Base-by-base conservation (phyloP, 2,113 vertebrate species). In the Coryphaenoides rupestris region DNA sequence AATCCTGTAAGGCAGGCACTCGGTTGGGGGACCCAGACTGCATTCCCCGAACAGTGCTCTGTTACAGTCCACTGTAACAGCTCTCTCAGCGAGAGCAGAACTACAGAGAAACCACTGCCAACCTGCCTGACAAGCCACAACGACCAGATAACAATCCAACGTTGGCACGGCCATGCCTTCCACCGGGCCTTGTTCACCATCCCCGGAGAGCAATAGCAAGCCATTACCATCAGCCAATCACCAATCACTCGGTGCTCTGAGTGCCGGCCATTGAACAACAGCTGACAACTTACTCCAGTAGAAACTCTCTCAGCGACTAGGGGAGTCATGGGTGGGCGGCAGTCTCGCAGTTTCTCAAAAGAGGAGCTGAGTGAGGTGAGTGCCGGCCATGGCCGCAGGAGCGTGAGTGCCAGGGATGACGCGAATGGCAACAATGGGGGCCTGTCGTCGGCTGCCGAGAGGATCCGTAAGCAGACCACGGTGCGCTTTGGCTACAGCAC, bases 401-500 rank as follows among this genome's bases (percentile, higher is more conserved):
- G 75, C 2, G 17, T 45, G 0, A 40, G 33, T 10, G 12, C 33
- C 3, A 75, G 72, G 46, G 85, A 89, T 0, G 89, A 92, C 71
- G 88, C 92, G 16, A 86, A 2, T 12, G 33, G 33, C 6, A 40
- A 12, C 33, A 40, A 40, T 12, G 33, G n/a, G n/a, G 54, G 76
- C 53, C 69, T 93, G 70, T 82, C 87, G 2, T 88, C 84, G 0
- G 81, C 88, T 0, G 80, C 81, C 0, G 90, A 90, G 66, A 80
- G 79, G 47, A 84, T 92, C 64, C 86, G 86, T 52, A 84, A 82
- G 55, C 81, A 86, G 4, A 6, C 84, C 16, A 83, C 73, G 1
- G 69, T 73, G 19, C 89, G 86, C 75, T 86, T 95, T 76, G 83
- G 88, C n/a, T 93, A 91, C 68, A 85, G 89, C 82, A 95, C 91